Conservation (phyloP, 2,888 invertebrate genomes). For the Schizaphis graminum region DNA sequence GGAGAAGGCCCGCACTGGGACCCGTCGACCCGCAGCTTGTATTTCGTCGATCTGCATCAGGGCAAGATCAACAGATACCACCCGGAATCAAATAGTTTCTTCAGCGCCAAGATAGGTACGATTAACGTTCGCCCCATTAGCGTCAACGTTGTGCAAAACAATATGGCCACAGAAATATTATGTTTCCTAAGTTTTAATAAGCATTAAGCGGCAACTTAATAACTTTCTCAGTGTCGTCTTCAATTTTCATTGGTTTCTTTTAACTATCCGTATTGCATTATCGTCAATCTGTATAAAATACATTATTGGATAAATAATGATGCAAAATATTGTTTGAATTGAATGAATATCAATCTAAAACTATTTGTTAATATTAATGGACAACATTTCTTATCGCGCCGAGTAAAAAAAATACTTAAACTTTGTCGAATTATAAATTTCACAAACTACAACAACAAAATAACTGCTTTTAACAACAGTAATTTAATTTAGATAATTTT, state of each 20-base stretch:
- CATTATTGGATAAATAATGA: neutral
- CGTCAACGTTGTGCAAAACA: neutral
- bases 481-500: neutral
- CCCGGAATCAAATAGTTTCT: constrained; percentile 73
- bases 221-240: neutral
- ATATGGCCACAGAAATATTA: neutral
- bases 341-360: neutral
- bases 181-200: neutral
- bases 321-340: neutral
- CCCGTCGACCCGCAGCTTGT: constrained; percentile 73
- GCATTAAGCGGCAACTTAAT: neutral
- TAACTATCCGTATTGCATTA: neutral
- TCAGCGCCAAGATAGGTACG: constrained; percentile 68
- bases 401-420: neutral
- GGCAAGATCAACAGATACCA: constrained; percentile 74
- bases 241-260: neutral
- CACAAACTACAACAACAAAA: neutral
- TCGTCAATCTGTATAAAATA: neutral
- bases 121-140: neutral
- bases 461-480: neutral
- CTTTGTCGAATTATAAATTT: neutral
- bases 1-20: constrained; percentile 78
- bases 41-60: constrained; percentile 76
- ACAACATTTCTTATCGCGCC: neutral
- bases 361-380: neutral